These are phyloP conservation scores for Crypturellus tataupa DNA, from an alignment of 2,797 vertebrate species.

Conservation along the genomic window DNA sequence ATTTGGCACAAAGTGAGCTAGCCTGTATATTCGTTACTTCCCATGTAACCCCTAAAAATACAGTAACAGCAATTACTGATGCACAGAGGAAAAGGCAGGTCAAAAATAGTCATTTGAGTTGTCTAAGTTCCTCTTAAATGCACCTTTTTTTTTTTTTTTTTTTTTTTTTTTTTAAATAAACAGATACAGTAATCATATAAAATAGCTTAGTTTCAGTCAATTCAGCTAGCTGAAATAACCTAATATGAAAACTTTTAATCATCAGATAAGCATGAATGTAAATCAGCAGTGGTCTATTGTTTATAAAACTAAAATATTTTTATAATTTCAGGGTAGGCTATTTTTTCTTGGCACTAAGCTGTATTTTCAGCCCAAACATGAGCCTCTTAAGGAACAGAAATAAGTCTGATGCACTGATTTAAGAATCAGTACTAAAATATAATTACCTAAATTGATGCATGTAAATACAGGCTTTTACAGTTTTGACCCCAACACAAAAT, in stretches of 20 bases:
- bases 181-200: too few species aligned
- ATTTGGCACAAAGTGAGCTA: not conserved
- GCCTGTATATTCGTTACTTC: not conserved
- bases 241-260: not conserved
- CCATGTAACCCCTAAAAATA: not conserved
- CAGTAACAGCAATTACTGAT: not conserved
- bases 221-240: not conserved
- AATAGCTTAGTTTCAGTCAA: not conserved
- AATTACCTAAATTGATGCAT: not conserved
- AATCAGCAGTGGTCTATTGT: not conserved
- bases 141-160: too few species aligned
- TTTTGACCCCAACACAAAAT: not conserved
- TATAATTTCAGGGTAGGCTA: not conserved
- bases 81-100: not conserved
- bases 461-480: not conserved
- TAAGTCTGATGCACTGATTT: not conserved
- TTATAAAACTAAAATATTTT: not conserved
- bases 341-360: not conserved
- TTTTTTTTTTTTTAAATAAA: too few species aligned
- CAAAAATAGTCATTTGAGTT: not conserved
- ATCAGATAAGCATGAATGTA: not conserved
- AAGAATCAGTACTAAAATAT: not conserved
- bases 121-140: not conserved
- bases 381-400: not conserved
- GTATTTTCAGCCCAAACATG: accelerated